A percentile compares a stretch with the other conserved stretches of the same genome.
Evolutionary conservation across 1,140 invertebrate genomes (phyloP).

Genomic region (Augochlora pura): DNA sequence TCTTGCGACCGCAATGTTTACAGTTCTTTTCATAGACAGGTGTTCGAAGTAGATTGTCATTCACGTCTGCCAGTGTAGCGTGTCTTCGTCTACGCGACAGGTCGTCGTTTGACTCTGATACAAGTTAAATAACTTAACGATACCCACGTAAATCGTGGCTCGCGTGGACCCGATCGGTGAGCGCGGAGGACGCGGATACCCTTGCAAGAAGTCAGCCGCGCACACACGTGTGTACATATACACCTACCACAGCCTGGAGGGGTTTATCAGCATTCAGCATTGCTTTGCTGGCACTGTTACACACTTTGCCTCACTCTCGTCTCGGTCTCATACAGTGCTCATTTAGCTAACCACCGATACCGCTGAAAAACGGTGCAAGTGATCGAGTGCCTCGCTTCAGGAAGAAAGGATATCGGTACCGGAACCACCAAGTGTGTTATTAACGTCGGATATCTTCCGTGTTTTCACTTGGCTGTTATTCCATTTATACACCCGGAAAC

Average conservation of each 20-base stretch:
- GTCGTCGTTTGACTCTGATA: not conserved
- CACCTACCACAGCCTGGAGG: slow-evolving; percentile 53
- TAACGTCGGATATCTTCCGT: slow-evolving; percentile 1
- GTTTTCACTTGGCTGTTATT: not conserved
- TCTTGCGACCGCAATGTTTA: slow-evolving; percentile 15
- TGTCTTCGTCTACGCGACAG: not conserved
- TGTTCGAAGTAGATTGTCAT: slow-evolving; percentile 2
- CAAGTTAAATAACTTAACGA: slow-evolving; percentile 15
- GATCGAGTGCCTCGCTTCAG: not conserved
- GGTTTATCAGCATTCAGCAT: slow-evolving; percentile 68
- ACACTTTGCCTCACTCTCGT: slow-evolving; percentile 57
- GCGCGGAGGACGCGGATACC: slow-evolving; percentile 49
- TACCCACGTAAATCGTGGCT: slow-evolving; percentile 33
- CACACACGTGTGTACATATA: slow-evolving; percentile 44
- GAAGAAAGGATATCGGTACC: not conserved
- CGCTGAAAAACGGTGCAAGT: slow-evolving; percentile 2
- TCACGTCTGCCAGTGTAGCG: not conserved
- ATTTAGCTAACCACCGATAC: slow-evolving; percentile 52
- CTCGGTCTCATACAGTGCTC: slow-evolving; percentile 52
- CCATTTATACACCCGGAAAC: not conserved
- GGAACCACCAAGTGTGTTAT: slow-evolving; percentile 20
- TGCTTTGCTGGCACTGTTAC: slow-evolving; percentile 65
- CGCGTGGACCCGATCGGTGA: slow-evolving; percentile 1
- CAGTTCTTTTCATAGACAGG: slow-evolving; percentile 13
- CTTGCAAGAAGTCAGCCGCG: slow-evolving; percentile 37